Conservation (phyloP, 2,113 vertebrate species). For the Ranitomeya imitator region DNA sequence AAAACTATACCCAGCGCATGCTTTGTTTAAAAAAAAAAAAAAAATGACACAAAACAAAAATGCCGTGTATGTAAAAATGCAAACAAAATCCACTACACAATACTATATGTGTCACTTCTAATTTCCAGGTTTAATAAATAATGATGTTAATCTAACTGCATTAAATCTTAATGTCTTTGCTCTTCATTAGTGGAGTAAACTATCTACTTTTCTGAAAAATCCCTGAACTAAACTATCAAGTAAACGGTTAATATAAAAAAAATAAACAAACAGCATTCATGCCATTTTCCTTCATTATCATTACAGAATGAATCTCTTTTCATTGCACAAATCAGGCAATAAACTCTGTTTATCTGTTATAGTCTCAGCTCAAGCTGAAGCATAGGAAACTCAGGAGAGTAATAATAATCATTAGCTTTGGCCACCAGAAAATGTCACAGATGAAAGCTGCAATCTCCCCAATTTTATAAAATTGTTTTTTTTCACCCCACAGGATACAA, state of each 20-base stretch:
- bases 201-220: background rate
- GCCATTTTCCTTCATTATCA: conserved; percentile 23
- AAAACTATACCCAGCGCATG: no score
- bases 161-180: background rate
- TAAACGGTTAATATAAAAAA: background rate
- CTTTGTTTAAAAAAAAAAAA: no score
- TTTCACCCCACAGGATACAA: conserved; percentile 26
- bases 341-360: conserved; percentile 14
- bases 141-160: background rate
- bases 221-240: background rate
- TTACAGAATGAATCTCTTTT: conserved; percentile 17
- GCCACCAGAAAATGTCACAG: conserved; percentile 28
- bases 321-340: conserved; percentile 6
- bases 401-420: conserved; percentile 40
- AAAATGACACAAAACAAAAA: no score
- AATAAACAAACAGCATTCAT: background rate
- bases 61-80: no score
- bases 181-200: background rate
- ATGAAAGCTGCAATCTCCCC: conserved; percentile 46
- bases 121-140: background rate
- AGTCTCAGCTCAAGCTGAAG: conserved; percentile 8
- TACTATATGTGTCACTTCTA: no score
- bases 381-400: conserved; percentile 8
- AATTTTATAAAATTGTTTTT: conserved; percentile 34
- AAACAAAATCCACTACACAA: no score